phyloP scores from a whole-genome alignment of 1,140 invertebrate genomes.

The Globodera rostochiensis region DNA sequence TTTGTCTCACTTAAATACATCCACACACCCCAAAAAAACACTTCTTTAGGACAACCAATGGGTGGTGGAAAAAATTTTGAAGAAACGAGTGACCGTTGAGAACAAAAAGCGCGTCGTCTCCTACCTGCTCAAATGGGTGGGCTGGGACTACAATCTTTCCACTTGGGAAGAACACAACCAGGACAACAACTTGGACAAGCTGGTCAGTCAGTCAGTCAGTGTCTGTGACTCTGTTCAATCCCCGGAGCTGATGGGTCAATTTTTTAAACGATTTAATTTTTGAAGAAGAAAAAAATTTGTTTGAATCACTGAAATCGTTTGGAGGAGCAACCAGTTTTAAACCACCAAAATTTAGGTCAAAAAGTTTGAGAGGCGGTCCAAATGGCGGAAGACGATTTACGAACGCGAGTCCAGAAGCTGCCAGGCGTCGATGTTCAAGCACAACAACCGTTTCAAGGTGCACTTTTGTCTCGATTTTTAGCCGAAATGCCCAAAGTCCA shows the following conservation, averaged over 20 bases:
- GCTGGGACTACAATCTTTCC: constrained; percentile 26
- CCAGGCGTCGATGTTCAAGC: neutral
- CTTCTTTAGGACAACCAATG: constrained; percentile 26
- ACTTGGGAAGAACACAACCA: constrained; percentile 29
- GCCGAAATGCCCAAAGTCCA: too few species aligned
- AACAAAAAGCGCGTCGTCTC: neutral
- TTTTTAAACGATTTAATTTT: too few species aligned
- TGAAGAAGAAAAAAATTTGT: too few species aligned
- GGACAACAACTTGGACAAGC: constrained; percentile 3
- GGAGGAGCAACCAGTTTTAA: neutral
- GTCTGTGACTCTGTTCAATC: too few species aligned
- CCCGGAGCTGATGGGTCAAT: too few species aligned
- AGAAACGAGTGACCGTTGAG: neutral
- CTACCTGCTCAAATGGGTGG: constrained; percentile 41
- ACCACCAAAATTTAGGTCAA: constrained; percentile 15
- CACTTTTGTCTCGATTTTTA: constrained; percentile 13
- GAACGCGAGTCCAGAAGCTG: neutral
- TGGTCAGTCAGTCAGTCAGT: constrained; percentile 15
- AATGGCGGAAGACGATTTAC: constrained; percentile 26
- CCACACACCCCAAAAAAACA: too few species aligned
- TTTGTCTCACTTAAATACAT: too few species aligned
- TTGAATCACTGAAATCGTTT: too few species aligned
- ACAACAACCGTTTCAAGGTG: constrained; percentile 4
- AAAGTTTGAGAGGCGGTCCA: constrained; percentile 28
- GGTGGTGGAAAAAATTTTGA: constrained; percentile 25